These are phyloP conservation scores for Dynastes hyllus DNA, from an alignment of 2,888 invertebrate genomes.

Conservation along the genomic window DNA sequence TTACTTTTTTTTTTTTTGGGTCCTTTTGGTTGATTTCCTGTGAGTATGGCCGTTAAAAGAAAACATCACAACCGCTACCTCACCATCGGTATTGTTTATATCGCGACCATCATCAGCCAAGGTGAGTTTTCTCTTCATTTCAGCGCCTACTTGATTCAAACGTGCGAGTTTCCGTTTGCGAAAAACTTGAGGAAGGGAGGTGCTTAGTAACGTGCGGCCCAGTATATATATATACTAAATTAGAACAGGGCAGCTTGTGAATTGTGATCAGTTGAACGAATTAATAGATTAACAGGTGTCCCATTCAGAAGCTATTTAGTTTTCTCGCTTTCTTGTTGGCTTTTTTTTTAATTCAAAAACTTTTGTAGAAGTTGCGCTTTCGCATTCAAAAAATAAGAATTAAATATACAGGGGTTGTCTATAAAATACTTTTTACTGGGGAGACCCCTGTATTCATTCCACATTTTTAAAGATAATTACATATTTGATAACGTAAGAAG, in stretches of 20 bases:
- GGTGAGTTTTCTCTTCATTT: constrained; percentile 68
- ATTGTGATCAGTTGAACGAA: constrained; percentile 57
- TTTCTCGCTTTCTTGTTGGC: constrained; percentile 54
- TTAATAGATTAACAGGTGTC: constrained; percentile 62
- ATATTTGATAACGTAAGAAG: too few species aligned
- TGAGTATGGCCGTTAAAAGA: constrained; percentile 61
- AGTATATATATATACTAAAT: constrained; percentile 62
- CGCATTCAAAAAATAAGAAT: too few species aligned
- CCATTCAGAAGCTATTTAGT: constrained; percentile 58
- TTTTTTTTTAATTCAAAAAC: constrained; percentile 54
- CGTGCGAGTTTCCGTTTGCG: not conserved
- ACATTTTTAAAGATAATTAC: not conserved
- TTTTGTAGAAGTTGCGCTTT: constrained; percentile 43
- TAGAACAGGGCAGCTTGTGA: constrained; percentile 63
- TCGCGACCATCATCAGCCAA: constrained; percentile 77
- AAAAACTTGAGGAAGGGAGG: too few species aligned
- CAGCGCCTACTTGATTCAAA: not conserved
- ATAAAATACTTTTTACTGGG: too few species aligned
- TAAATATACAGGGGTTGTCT: too few species aligned
- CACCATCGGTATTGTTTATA: constrained; percentile 76
- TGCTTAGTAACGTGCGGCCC: constrained; percentile 58
- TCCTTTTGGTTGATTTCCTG: constrained; percentile 17
- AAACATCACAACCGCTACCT: constrained; percentile 70
- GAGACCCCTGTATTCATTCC: too few species aligned
- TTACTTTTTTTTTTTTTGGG: constrained; percentile 13